Base-by-base conservation (phyloP, 2,797 vertebrate genomes). In the Mastacembelus armatus region DNA sequence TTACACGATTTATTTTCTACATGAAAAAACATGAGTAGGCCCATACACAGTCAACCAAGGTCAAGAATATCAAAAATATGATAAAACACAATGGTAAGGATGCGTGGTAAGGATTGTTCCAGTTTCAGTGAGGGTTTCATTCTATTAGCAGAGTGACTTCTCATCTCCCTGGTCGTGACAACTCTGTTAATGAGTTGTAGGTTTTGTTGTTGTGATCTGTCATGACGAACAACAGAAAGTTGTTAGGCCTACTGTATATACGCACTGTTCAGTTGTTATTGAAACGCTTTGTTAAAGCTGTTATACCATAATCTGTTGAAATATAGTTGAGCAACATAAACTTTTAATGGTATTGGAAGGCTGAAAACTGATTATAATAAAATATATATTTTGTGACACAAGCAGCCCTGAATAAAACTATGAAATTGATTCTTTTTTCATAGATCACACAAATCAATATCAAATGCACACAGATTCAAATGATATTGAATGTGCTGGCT, bases 341-440 rank as follows among this genome's bases (percentile, higher is more conserved):
- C 42, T 73, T 80, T 71, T 60, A 70, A 70, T 70, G 22, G 38
- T 54, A 52, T 5, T 50, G 62, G 39, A 76, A 69, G 49, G 42
- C 52, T 27, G 38, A 63, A 42, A 35, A 60, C 32, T 39, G 26
- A 62, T 62, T 67, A 38, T 43, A 39, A 69, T 72, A 26, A 77
- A 58, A 47, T 12, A 65, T 62, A 40, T 78, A 65, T 70, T 19
- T 68, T 62, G n/a, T 54, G 36, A 79, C 51, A 84, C 54, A 67
- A 71, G 30, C 38, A 32, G 79, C 68, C 74, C 80, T 66, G 71
- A 79, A 71, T 56, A 71, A 83, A 73, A 73, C 69, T 86, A 79
- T 89, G 81, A 91, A 91, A 91, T 90, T 70, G 82, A 88, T 86
- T 88, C 9, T 85, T 85, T 83, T 88, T 76, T 79, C 75, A 82